Percentiles rank a stretch among this genome's conserved stretches.
phyloP scores from a whole-genome alignment of 30 jellyfish, hydroid and myxozoan species.

The Pseudorhiza aurosa region DNA sequence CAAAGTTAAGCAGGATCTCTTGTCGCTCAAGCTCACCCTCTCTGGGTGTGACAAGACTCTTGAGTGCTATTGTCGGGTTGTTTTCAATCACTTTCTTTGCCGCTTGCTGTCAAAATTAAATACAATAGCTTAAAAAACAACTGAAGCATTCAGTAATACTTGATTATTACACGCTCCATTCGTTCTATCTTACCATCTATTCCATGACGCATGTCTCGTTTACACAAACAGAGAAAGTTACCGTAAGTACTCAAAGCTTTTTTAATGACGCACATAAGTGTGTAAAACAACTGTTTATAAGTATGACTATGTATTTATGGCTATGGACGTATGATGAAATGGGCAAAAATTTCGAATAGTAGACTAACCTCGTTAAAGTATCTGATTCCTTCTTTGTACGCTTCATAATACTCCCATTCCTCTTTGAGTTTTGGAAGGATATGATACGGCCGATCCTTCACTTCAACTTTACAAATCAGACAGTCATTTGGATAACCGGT shows the following conservation, averaged over 20 bases:
- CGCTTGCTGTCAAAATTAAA: conserved; percentile 55
- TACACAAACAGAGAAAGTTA: too few relatives aligned
- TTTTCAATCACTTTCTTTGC: conserved; percentile 62
- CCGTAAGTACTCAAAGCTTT: too few relatives aligned
- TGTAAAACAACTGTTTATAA: too few relatives aligned
- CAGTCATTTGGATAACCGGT: conserved; percentile 73
- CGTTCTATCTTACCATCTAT: too few relatives aligned
- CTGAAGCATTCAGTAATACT: too few relatives aligned
- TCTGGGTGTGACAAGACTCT: conserved; percentile 64
- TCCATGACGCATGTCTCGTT: too few relatives aligned
- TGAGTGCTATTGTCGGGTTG: conserved; percentile 73
- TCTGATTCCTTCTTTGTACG: conserved; percentile 31
- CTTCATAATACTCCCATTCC: conserved; percentile 64
- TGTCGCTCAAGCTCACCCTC: conserved; percentile 82
- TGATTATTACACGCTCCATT: too few relatives aligned
- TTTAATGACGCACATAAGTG: too few relatives aligned
- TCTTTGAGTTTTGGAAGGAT: conserved; percentile 49
- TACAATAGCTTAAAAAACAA: too few relatives aligned
- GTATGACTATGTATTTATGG: too few relatives aligned
- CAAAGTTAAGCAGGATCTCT: conserved; percentile 53
- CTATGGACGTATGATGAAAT: too few relatives aligned
- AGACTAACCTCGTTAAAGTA: conserved; percentile 61
- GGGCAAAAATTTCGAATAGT: too few relatives aligned
- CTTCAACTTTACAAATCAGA: conserved; percentile 67
- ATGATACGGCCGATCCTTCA: conserved; percentile 52